Percentiles rank a stretch among this genome's conserved stretches.
Conservation (phyloP, 2,888 invertebrate genomes). For the Phortica magna region DNA sequence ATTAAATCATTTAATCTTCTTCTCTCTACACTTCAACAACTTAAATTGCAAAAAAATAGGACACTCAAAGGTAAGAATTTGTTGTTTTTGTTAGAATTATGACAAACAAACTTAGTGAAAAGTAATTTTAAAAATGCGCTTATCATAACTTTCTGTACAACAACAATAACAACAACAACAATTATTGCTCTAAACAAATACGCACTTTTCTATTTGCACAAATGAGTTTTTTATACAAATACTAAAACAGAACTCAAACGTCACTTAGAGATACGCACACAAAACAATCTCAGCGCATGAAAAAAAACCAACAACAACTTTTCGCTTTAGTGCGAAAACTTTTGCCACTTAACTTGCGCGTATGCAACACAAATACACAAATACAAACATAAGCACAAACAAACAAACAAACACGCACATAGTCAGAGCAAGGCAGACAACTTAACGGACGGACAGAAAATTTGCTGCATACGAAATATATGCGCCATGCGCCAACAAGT, state of each 20-base stretch:
- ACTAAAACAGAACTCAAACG: neutral
- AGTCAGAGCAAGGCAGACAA: constrained; percentile 2
- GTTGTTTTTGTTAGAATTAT: too few relatives aligned
- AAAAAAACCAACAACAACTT: constrained; percentile 55
- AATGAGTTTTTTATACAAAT: too few relatives aligned
- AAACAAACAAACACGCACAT: neutral
- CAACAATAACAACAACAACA: too few relatives aligned
- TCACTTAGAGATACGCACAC: neutral
- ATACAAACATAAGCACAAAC: neutral
- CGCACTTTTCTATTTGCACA: too few relatives aligned
- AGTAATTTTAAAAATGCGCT: too few relatives aligned
- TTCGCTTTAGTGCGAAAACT: constrained; percentile 71
- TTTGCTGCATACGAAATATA: neutral
- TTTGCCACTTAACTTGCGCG: constrained; percentile 69
- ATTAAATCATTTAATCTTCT: too few relatives aligned
- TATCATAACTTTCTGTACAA: too few relatives aligned
- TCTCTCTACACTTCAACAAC: too few relatives aligned
- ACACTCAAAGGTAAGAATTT: too few relatives aligned
- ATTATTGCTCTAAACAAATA: too few relatives aligned
- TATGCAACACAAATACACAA: constrained; percentile 46
- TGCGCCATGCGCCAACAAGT: constrained; percentile 27
- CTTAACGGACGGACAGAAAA: neutral
- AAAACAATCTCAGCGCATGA: constrained; percentile 14
- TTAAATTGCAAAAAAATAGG: too few relatives aligned
- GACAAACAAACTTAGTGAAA: too few relatives aligned